phyloP scores from a whole-genome alignment of 1,140 invertebrate genomes.

The Cardiocondyla obscurior region DNA sequence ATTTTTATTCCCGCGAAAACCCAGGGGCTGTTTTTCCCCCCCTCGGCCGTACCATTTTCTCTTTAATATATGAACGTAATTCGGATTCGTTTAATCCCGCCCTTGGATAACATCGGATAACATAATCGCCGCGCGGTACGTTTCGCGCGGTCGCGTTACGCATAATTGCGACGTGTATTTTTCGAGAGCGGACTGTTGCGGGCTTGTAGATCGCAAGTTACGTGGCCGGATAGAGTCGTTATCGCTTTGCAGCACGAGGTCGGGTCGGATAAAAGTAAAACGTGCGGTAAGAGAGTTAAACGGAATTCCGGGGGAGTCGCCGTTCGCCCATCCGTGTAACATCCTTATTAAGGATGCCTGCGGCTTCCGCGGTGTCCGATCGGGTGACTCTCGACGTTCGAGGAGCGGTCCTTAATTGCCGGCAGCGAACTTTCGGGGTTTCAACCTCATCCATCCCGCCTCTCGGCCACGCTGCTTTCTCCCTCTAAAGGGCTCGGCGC shows the following conservation, averaged over 20 bases:
- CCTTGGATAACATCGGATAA: background rate
- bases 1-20: conserved; percentile 15
- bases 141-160: background rate
- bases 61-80: background rate
- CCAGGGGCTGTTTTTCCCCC: background rate
- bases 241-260: background rate
- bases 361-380: conserved; percentile 50
- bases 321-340: conserved; percentile 9
- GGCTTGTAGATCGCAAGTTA: background rate
- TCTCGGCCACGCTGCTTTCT: background rate
- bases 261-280: background rate
- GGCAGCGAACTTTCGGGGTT: conserved; percentile 35
- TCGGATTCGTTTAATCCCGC: background rate
- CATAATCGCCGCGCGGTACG: no score
- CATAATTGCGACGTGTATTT: background rate
- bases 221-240: background rate
- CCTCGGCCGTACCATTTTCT: background rate
- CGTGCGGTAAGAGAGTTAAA: background rate
- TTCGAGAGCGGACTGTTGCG: background rate
- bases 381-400: conserved; percentile 37
- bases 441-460: background rate
- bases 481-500: background rate
- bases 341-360: conserved; percentile 56
- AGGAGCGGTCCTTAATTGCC: conserved; percentile 51
- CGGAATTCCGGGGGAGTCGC: background rate